Conservation (phyloP, 2,113 vertebrate genomes). For the Calypte anna region DNA sequence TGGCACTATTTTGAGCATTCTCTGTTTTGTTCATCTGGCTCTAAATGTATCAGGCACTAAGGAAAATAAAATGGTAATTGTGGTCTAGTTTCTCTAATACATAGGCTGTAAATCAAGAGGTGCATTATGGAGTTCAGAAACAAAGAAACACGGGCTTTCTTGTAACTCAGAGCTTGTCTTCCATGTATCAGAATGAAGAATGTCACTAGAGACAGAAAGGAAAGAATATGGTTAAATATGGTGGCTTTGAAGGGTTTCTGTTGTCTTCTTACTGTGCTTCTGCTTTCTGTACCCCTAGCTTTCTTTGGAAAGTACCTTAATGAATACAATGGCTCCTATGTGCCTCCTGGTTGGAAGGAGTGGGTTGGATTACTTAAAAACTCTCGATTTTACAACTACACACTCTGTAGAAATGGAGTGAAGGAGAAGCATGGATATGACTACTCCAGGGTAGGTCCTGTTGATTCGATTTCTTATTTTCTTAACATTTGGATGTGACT, state of each 20-base stretch:
- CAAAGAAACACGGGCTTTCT: not conserved
- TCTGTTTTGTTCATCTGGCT: not conserved
- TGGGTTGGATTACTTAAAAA: slow-evolving; percentile 97
- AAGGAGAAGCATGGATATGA: slow-evolving; percentile 91
- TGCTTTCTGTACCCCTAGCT: slow-evolving; percentile 74
- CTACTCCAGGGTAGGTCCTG: slow-evolving; percentile 86
- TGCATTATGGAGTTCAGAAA: not conserved
- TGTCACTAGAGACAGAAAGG: not conserved
- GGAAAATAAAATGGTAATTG: not conserved
- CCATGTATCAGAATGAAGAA: not conserved
- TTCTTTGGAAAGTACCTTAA: slow-evolving; percentile 98
- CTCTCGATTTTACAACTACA: slow-evolving; percentile 98
- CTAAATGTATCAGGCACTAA: not conserved
- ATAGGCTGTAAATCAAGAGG: not conserved
- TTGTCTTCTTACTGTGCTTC: not conserved
- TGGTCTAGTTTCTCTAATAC: not conserved
- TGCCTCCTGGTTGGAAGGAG: slow-evolving; percentile 96
- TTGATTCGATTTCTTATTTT: not conserved
- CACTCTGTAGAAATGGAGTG: slow-evolving; percentile 90
- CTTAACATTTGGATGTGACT: not conserved
- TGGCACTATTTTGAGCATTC: not conserved
- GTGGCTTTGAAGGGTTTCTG: not conserved
- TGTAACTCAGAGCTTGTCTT: not conserved
- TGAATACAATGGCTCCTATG: slow-evolving; percentile 96
- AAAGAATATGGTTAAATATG: not conserved